Percentiles rank a stretch among this genome's conserved stretches.
phyloP scores from a whole-genome alignment of 2,888 invertebrate genomes.

The Hemaris fuciformis region DNA sequence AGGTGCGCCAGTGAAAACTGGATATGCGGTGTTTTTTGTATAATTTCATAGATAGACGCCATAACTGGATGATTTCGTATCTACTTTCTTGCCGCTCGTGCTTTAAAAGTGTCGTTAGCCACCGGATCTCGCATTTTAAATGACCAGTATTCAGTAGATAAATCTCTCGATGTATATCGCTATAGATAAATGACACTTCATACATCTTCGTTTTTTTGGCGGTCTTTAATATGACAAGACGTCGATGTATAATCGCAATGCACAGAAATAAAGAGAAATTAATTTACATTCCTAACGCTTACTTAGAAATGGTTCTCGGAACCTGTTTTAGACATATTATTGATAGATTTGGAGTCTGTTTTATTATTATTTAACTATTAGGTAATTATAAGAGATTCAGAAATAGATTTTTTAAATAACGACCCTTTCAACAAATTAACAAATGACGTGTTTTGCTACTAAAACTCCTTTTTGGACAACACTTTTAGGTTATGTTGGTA shows the following conservation, averaged over 20 bases:
- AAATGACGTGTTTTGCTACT: too few relatives aligned
- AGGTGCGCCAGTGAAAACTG: constrained; percentile 67
- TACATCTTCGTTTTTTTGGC: neutral
- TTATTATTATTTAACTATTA: too few relatives aligned
- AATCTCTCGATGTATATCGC: constrained; percentile 3
- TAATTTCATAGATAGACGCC: constrained; percentile 66
- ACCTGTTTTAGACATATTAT: too few relatives aligned
- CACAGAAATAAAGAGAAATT: neutral
- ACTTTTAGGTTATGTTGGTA: too few relatives aligned
- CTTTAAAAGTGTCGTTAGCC: constrained; percentile 27
- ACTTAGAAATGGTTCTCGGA: too few relatives aligned
- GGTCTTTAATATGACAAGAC: neutral
- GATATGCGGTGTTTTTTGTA: constrained; percentile 59
- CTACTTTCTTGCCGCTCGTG: constrained; percentile 55
- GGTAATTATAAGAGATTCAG: too few relatives aligned
- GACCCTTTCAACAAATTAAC: too few relatives aligned
- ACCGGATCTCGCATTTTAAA: constrained; percentile 19
- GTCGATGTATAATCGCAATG: neutral
- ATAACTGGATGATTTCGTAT: constrained; percentile 57
- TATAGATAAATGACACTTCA: neutral
- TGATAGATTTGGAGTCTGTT: too few relatives aligned
- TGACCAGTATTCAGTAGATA: constrained; percentile 17
- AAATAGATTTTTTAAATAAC: too few relatives aligned
- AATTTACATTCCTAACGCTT: neutral
- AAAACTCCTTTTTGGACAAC: too few relatives aligned